Percentiles rank a stretch among this genome's conserved stretches.
Conservation (phyloP, 2,888 invertebrate genomes). For the Lissocephala sabroskyi region DNA sequence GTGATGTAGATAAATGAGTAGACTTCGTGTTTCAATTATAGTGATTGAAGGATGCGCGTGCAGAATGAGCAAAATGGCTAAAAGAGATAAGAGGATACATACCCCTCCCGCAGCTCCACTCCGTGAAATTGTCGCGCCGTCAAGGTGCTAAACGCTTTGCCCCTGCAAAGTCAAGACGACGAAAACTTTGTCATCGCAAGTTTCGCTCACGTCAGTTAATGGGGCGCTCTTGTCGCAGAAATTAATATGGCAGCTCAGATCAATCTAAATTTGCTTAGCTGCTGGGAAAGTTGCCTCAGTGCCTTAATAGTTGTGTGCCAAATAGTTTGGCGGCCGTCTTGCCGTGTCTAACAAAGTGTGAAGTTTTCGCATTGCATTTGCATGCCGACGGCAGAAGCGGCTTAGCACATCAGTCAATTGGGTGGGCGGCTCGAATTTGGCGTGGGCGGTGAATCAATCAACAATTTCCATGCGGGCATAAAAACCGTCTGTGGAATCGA, state of each 20-base stretch:
- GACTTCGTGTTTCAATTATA: slow-evolving; percentile 64
- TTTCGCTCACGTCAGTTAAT: slow-evolving; percentile 14
- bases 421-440: no score
- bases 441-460: no score
- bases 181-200: slow-evolving; percentile 38
- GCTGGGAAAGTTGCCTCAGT: slow-evolving; percentile 28
- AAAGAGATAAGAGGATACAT: no score
- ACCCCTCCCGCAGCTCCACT: no score
- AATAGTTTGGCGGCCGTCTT: slow-evolving; percentile 26
- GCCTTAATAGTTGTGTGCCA: slow-evolving; percentile 34
- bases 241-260: slow-evolving; percentile 56
- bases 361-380: slow-evolving; percentile 4
- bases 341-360: slow-evolving; percentile 2
- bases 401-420: no score
- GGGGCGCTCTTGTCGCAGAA: slow-evolving; percentile 27
- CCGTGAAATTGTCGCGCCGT: no score
- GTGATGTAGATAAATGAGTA: slow-evolving; percentile 65
- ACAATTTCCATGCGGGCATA: no score
- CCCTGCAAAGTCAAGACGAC: no score
- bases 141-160: slow-evolving; percentile 44
- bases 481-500: no score
- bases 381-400: background rate
- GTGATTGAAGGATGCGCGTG: slow-evolving; percentile 49
- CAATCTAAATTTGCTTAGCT: slow-evolving; percentile 49
- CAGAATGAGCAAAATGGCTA: slow-evolving; percentile 1